These are phyloP conservation scores for Pardosa pseudoannulata DNA, from an alignment of 2,888 invertebrate genomes.

Conservation along the genomic window DNA sequence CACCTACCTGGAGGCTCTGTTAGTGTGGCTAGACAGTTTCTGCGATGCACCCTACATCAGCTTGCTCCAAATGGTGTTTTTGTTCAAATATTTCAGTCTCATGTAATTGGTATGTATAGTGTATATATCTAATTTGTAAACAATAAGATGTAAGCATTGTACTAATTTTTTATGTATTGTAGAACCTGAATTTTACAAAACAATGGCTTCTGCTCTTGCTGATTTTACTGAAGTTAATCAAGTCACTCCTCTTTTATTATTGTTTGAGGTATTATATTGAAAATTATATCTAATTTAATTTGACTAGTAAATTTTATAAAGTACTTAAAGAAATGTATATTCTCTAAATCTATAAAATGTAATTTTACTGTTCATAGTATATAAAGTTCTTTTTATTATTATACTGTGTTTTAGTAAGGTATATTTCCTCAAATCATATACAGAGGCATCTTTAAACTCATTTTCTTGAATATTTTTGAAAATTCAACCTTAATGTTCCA, in stretches of 20 bases:
- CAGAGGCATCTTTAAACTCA: too few relatives aligned
- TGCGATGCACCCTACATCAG: slow-evolving; percentile 96
- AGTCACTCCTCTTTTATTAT: slow-evolving; percentile 92
- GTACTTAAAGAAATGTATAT: too few relatives aligned
- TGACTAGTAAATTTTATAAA: too few relatives aligned
- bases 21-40: slow-evolving; percentile 97
- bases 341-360: too few relatives aligned
- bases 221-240: slow-evolving; percentile 98
- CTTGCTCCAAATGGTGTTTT: slow-evolving; percentile 98
- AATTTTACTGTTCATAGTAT: too few relatives aligned
- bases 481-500: too few relatives aligned
- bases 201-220: slow-evolving; percentile 92
- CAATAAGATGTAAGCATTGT: neutral
- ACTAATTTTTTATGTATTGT: slow-evolving; percentile 53
- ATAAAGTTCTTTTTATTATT: too few relatives aligned
- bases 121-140: too few relatives aligned
- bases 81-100: slow-evolving; percentile 94
- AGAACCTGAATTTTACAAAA: slow-evolving; percentile 91
- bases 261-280: slow-evolving; percentile 89
- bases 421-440: too few relatives aligned
- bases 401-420: too few relatives aligned
- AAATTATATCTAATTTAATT: too few relatives aligned
- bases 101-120: slow-evolving; percentile 84
- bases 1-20: slow-evolving; percentile 96
- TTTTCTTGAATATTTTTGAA: too few relatives aligned